Evolutionary conservation across 2,113 vertebrate genomes (phyloP).

Genomic region (Calidris pygmaea): DNA sequence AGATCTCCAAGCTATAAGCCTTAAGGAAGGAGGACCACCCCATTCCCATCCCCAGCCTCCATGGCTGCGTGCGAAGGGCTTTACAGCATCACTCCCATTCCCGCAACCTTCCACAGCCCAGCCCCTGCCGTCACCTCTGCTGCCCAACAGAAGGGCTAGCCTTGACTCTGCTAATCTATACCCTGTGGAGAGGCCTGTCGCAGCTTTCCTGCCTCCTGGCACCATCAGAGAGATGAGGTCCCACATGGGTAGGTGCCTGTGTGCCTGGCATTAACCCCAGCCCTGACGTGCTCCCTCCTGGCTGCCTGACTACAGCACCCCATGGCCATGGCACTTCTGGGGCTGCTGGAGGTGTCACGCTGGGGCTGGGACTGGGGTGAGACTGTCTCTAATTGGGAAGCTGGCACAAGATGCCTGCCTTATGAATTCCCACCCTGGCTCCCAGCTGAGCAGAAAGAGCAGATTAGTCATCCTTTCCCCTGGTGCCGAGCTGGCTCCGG

Average conservation of each 20-base stretch:
- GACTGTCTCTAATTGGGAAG: neutral
- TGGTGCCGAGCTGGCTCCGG: neutral
- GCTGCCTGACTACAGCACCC: neutral
- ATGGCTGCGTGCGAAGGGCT: neutral
- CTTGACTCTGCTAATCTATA: neutral
- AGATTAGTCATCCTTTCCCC: neutral
- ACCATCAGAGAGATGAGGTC: accelerated
- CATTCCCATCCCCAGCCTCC: too few relatives aligned
- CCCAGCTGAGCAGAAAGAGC: neutral
- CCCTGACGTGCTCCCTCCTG: neutral
- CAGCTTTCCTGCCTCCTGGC: neutral
- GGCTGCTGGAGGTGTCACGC: neutral
- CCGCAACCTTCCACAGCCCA: neutral
- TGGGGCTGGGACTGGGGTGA: neutral
- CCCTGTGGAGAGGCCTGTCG: neutral
- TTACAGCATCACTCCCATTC: neutral
- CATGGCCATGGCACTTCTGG: neutral
- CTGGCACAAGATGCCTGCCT: neutral
- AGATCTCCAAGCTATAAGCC: neutral
- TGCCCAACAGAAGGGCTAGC: neutral
- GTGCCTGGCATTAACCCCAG: neutral
- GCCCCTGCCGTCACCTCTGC: neutral
- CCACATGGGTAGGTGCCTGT: neutral
- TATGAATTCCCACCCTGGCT: neutral
- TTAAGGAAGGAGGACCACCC: neutral